Evolutionary conservation across 1,140 invertebrate species (phyloP).

Genomic region (Cotesia glomerata): DNA sequence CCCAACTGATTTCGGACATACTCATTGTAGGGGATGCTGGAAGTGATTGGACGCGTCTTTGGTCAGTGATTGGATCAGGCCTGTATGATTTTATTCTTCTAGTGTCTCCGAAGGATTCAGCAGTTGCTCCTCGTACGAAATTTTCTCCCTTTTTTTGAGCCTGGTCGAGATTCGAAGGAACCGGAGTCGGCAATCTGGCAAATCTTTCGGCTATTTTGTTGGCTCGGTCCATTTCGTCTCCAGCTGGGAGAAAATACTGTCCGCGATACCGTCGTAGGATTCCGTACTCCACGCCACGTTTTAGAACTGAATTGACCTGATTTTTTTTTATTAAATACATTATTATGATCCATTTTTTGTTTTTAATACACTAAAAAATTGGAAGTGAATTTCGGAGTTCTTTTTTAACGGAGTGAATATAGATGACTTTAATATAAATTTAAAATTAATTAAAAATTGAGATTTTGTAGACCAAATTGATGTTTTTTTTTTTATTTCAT

Average conservation of each 20-base stretch:
- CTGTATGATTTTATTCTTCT: slow-evolving; percentile 8
- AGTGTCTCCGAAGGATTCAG: slow-evolving; percentile 27
- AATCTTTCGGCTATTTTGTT: slow-evolving; percentile 49
- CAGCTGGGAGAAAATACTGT: slow-evolving; percentile 48
- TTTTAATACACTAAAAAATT: too few relatives aligned
- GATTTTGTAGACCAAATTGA: too few relatives aligned
- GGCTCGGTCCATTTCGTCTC: slow-evolving; percentile 43
- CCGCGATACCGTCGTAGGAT: slow-evolving; percentile 47
- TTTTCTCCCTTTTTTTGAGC: slow-evolving; percentile 16
- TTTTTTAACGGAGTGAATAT: too few relatives aligned
- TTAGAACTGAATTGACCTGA: slow-evolving; percentile 45
- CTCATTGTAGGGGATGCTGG: slow-evolving; percentile 25
- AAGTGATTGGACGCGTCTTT: slow-evolving; percentile 31
- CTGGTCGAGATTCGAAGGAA: slow-evolving; percentile 32
- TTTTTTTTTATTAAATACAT: not conserved
- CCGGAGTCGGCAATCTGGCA: slow-evolving; percentile 44
- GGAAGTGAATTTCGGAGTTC: too few relatives aligned
- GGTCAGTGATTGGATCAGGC: not conserved
- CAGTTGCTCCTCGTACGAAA: slow-evolving; percentile 11
- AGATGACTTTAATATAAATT: too few relatives aligned
- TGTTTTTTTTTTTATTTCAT: too few relatives aligned
- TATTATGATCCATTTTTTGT: too few relatives aligned
- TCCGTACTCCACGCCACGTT: slow-evolving; percentile 48
- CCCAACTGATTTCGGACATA: slow-evolving; percentile 8
- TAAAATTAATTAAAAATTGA: too few relatives aligned